Conservation (phyloP, 2,888 invertebrate genomes). For the Enchytraeus crypticus region DNA sequence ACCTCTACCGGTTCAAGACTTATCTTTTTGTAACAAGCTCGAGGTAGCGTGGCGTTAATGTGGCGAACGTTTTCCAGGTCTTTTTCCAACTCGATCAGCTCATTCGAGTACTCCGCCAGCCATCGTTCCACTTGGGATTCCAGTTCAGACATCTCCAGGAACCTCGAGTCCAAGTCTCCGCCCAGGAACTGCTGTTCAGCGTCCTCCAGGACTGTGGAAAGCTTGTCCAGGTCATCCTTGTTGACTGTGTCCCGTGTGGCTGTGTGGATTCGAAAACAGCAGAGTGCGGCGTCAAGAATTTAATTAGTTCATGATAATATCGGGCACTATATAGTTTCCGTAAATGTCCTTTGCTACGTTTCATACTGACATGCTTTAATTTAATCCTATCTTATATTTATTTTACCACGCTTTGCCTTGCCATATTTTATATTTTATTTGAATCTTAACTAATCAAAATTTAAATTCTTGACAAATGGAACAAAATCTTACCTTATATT, state of each 20-base stretch:
- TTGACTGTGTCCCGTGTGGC: slow-evolving; percentile 31
- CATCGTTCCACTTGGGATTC: slow-evolving; percentile 15
- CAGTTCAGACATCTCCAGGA: slow-evolving; percentile 24
- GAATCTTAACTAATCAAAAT: no score
- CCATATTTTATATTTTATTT: no score
- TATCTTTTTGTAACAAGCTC: slow-evolving; percentile 33
- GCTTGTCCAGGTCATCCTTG: slow-evolving; percentile 40
- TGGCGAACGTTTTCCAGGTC: slow-evolving; percentile 42
- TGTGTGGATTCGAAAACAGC: no score
- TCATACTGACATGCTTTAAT: no score
- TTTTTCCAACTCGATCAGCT: slow-evolving; percentile 32
- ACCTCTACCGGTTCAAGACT: slow-evolving; percentile 20
- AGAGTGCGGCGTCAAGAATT: no score
- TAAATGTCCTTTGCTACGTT: no score
- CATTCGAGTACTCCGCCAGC: slow-evolving; percentile 30
- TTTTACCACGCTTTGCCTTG: no score
- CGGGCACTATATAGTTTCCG: no score
- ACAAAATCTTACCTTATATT: no score
- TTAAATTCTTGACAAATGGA: no score
- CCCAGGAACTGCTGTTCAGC: slow-evolving; percentile 37
- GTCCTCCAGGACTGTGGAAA: slow-evolving; percentile 43
- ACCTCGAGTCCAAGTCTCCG: slow-evolving; percentile 36
- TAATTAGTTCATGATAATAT: no score
- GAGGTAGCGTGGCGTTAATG: slow-evolving; percentile 40
- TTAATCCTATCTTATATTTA: no score